Conservation (phyloP, 2,797 vertebrate genomes). For the Apogon hyalosoma region DNA sequence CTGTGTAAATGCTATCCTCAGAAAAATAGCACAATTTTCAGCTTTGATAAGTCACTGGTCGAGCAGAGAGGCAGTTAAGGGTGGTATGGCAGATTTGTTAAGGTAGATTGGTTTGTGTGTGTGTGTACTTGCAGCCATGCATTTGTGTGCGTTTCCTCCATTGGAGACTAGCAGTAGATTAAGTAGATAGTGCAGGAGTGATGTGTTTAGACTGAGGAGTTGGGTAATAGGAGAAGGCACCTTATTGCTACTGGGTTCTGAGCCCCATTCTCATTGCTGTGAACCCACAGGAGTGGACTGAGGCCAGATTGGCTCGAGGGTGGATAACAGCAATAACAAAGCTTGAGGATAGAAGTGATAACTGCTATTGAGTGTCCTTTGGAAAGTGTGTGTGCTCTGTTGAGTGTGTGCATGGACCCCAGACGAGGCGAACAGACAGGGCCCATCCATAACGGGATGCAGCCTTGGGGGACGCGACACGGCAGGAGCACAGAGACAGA, state of each 20-base stretch:
- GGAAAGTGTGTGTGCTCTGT: slow-evolving; percentile 32
- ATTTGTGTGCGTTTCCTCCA: slow-evolving; percentile 26
- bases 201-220: slow-evolving; percentile 56
- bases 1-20: slow-evolving; percentile 34
- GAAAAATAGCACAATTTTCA: slow-evolving; percentile 42
- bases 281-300: slow-evolving; percentile 47
- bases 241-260: slow-evolving; percentile 52
- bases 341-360: slow-evolving; percentile 54
- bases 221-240: slow-evolving; percentile 56
- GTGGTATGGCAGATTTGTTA: slow-evolving; percentile 28
- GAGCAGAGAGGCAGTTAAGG: slow-evolving; percentile 31
- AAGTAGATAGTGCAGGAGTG: slow-evolving; percentile 44
- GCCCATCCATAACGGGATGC: slow-evolving; percentile 75
- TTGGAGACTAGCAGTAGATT: slow-evolving; percentile 28
- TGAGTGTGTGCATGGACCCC: slow-evolving; percentile 43
- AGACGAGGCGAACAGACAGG: slow-evolving; percentile 69
- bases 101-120: slow-evolving; percentile 30
- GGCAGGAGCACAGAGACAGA: slow-evolving; percentile 65
- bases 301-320: slow-evolving; percentile 53
- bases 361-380: slow-evolving; percentile 63
- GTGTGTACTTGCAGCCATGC: neutral
- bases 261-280: slow-evolving; percentile 34
- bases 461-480: slow-evolving; percentile 69
- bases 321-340: slow-evolving; percentile 54
- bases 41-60: slow-evolving; percentile 21